Evolutionary conservation across 2,797 vertebrate genomes (phyloP), one percentile per base, ranked within the genome.

Genomic region (Eleutherodactylus coqui): DNA sequence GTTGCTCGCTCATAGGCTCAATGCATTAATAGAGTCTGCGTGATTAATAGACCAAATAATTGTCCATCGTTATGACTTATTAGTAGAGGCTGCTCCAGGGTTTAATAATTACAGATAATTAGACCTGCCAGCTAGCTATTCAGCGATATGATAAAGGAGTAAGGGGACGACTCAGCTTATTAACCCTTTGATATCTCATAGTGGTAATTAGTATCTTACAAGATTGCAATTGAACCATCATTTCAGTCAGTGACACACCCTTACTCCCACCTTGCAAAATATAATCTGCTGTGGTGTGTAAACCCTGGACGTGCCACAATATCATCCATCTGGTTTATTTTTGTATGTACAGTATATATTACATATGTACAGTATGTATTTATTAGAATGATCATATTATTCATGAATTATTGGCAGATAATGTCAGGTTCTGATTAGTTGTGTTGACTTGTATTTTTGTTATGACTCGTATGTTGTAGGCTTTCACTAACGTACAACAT

Each of bases 31-130:
- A 73, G 53, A 67, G 73, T 79, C 77, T 49, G 27, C 16, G 82
- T 84, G 77, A 87, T 80, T 84, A 87, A 87, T 75, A 84, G 72
- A 82, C 76, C 79, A 79, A 79, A 79, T 83, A 87, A 87, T 87
- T 85, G 70, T 81, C 60, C 83, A 87, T 83, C 75, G 70, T 88
- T 84, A 67, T 78, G 80, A 83, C 83, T 87, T 89, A 87, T 84
- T 85, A 83, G 53, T n/a, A 36, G 79, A 62, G 62, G 36, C 53
- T n/a, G 80, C 78, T 77, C 47, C 34, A 72, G 51, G 85, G 60
- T 75, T 86, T 79, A 70, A 78, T 84, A 77, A 88, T 79, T 85
- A 83, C 60, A 85, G 72, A 82, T 82, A 81, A 88, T 88, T 85
- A 82, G 55, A 73, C 72, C 29, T 85, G 79, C 69, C 80, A 85